A percentile compares a stretch with the other conserved stretches of the same genome.
Conservation (phyloP, 2,888 invertebrate species). For the Coelinius sp. region DNA sequence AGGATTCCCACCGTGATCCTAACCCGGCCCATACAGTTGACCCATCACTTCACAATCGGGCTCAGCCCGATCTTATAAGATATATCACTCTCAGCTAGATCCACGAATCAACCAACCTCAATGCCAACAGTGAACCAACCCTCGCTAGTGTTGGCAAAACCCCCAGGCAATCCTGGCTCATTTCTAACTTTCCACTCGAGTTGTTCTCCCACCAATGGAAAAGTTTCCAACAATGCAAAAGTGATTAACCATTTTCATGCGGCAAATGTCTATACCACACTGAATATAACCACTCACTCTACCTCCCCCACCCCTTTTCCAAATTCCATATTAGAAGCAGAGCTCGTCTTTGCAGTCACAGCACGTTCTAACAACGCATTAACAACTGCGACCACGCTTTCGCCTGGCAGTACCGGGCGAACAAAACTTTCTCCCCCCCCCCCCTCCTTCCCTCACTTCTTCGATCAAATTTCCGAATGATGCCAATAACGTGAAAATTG, state of each 20-base stretch:
- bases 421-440: constrained; percentile 5
- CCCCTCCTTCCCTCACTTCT: not conserved
- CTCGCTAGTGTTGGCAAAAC: too few relatives aligned
- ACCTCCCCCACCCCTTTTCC: not conserved
- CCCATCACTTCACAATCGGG: too few relatives aligned
- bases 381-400: constrained; percentile 38
- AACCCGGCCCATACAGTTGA: too few relatives aligned
- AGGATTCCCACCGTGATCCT: too few relatives aligned
- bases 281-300: not conserved
- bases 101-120: too few relatives aligned
- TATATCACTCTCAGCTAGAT: too few relatives aligned
- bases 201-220: not conserved
- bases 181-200: constrained; percentile 27
- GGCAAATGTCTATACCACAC: constrained; percentile 35
- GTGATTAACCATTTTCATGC: constrained; percentile 56
- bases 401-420: not conserved
- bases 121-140: too few relatives aligned
- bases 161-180: too few relatives aligned
- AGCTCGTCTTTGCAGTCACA: constrained; percentile 31
- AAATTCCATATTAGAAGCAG: constrained; percentile 10
- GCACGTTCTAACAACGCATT: constrained; percentile 41
- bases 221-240: constrained; percentile 59
- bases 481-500: not conserved
- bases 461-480: constrained; percentile 24
- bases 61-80: too few relatives aligned